Conservation (phyloP, 1,140 invertebrate genomes). For the Trichonephila clavata region DNA sequence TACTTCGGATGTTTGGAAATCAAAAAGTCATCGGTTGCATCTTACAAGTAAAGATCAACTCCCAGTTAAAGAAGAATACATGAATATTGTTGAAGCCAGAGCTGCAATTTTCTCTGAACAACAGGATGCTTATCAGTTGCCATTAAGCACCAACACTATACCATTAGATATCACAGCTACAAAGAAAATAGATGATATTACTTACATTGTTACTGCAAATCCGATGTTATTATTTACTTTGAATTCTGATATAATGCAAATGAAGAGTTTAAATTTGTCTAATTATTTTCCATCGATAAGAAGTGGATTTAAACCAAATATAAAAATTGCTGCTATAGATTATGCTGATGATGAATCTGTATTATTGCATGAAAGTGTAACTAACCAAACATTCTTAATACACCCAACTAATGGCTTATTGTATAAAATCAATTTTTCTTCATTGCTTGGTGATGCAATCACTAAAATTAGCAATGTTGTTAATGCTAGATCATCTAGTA, state of each 20-base stretch:
- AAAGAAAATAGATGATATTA: constrained; percentile 20
- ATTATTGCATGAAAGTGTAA: constrained; percentile 61
- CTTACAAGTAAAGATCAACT: neutral
- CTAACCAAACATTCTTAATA: constrained; percentile 60
- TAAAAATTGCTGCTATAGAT: constrained; percentile 40
- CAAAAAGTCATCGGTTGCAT: neutral
- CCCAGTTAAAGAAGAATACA: neutral
- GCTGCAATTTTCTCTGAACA: constrained; percentile 50
- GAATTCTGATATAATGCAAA: neutral
- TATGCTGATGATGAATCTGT: constrained; percentile 23
- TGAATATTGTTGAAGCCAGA: constrained; percentile 49
- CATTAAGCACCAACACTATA: constrained; percentile 27
- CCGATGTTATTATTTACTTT: constrained; percentile 49
- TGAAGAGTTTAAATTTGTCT: constrained; percentile 45
- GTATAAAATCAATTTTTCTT: constrained; percentile 24
- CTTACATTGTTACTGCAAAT: constrained; percentile 65
- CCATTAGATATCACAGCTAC: constrained; percentile 32
- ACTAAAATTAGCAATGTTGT: constrained; percentile 54
- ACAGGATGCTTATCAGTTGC: constrained; percentile 26
- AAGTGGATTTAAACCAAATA: constrained; percentile 66
- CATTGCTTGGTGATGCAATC: constrained; percentile 46
- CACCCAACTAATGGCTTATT: constrained; percentile 33
- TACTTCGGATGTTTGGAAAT: constrained; percentile 10
- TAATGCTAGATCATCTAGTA: neutral
- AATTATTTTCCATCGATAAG: constrained; percentile 54